Base-by-base conservation (phyloP, 2,797 vertebrate genomes). In the Clarias pachynema region DNA sequence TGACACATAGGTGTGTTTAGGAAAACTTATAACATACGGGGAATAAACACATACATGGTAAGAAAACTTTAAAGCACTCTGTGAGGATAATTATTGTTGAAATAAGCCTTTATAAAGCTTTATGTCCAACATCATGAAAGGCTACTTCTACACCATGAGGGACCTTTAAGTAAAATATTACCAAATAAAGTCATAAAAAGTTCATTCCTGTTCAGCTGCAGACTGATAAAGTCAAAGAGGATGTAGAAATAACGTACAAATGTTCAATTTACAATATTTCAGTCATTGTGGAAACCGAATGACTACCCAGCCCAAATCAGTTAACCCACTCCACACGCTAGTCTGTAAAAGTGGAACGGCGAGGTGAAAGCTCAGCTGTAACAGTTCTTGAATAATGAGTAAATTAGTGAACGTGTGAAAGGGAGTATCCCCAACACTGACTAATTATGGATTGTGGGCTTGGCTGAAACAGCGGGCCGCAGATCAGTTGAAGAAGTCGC, bases 351-450 rank as follows among this genome's bases (percentile, higher is more conserved):
- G n/a, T 63, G 22, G 82, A 84, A 74, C 62, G 34, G 31, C 7
- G 10, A 82, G 56, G 74, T 12, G 81, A 56, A 15, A 79, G 81
- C 72, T 85, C 84, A 85, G 85, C 75, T 88, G 83, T 83, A 89
- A 88, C 88, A 78, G 85, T 87, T 88, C 79, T 75, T 53, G 81
- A 82, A 62, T 84, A 70, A 82, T 86, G 85, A 87, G 86, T 86
- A 88, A 88, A 81, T 88, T 66, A 82, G 86, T 81, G 85, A 89
- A 83, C 29, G 75, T 85, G 72, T 85, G 68, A 40, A 57, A 87
- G 89, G 89, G 89, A 85, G 89, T 84, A 80, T 69, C 85, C 84
- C 79, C 73, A 62, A 57, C 74, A 82, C 63, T 90, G 89, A 90
- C 78, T 90, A 90, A 89, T 90, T 84, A 53, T 72, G 78, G 59